Evolutionary conservation across 1,140 invertebrate genomes (phyloP).

Genomic region (Bombus turneri): DNA sequence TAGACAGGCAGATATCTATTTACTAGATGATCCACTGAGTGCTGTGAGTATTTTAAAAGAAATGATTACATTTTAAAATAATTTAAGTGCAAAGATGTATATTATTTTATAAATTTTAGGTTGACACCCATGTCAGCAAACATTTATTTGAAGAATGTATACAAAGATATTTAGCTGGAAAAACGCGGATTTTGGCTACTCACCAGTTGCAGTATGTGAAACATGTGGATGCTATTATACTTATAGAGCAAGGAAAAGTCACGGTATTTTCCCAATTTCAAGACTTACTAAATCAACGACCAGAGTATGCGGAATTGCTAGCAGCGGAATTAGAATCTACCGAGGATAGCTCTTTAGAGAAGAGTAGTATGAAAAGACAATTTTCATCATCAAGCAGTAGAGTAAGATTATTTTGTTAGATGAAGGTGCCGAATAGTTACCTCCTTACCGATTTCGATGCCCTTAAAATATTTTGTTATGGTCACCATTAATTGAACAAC

Average conservation of each 20-base stretch:
- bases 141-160: slow-evolving; percentile 89
- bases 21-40: slow-evolving; percentile 92
- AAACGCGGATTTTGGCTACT: slow-evolving; percentile 90
- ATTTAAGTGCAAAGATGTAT: not conserved
- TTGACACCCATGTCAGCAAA: slow-evolving; percentile 88
- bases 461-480: no score
- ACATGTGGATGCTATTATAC: slow-evolving; percentile 89
- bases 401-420: slow-evolving; percentile 59
- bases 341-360: slow-evolving; percentile 76
- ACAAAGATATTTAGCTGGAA: slow-evolving; percentile 78
- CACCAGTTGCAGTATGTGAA: slow-evolving; percentile 94
- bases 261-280: slow-evolving; percentile 81
- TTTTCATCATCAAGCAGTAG: slow-evolving; percentile 77
- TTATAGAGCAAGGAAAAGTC: slow-evolving; percentile 88
- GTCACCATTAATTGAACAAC: no score
- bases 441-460: no score
- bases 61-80: not conserved
- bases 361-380: slow-evolving; percentile 67
- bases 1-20: slow-evolving; percentile 89
- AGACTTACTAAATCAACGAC: slow-evolving; percentile 81
- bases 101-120: slow-evolving; percentile 60
- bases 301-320: slow-evolving; percentile 74
- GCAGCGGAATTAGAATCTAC: slow-evolving; percentile 69
- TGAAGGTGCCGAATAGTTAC: no score
- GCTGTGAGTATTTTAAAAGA: slow-evolving; percentile 82